A percentile compares a stretch with the other conserved stretches of the same genome.
Evolutionary conservation across 2,113 vertebrate species (phyloP).

Genomic region (Loxodonta africana): DNA sequence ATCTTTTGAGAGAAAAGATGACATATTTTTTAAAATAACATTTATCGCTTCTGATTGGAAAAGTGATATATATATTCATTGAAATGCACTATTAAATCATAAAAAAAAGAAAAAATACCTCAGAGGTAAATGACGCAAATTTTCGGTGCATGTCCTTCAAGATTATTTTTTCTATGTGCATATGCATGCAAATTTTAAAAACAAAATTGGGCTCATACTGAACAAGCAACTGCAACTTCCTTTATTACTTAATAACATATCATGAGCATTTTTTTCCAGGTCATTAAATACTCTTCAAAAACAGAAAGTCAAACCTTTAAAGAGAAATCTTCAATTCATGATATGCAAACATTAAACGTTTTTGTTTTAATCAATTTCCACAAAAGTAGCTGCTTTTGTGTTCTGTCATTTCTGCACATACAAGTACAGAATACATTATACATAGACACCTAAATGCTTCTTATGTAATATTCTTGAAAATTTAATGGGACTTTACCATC

Average conservation of each 20-base stretch:
- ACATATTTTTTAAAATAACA: background rate
- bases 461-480: background rate
- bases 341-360: background rate
- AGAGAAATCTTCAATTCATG: background rate
- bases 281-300: background rate
- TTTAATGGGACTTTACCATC: background rate
- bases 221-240: background rate
- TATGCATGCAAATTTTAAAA: background rate
- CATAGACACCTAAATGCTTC: background rate
- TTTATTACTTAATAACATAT: background rate
- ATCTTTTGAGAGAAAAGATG: background rate
- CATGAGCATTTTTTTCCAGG: background rate
- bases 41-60: background rate
- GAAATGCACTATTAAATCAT: background rate
- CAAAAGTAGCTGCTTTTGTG: background rate
- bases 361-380: background rate
- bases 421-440: background rate
- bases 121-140: background rate
- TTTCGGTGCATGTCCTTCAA: background rate
- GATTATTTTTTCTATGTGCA: background rate
- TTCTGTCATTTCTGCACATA: background rate
- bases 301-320: background rate
- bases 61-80: background rate
- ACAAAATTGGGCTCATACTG: background rate
- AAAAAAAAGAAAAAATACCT: background rate